Evolutionary conservation across 1,140 invertebrate species (phyloP).

Genomic region (Drosophila biarmipes): DNA sequence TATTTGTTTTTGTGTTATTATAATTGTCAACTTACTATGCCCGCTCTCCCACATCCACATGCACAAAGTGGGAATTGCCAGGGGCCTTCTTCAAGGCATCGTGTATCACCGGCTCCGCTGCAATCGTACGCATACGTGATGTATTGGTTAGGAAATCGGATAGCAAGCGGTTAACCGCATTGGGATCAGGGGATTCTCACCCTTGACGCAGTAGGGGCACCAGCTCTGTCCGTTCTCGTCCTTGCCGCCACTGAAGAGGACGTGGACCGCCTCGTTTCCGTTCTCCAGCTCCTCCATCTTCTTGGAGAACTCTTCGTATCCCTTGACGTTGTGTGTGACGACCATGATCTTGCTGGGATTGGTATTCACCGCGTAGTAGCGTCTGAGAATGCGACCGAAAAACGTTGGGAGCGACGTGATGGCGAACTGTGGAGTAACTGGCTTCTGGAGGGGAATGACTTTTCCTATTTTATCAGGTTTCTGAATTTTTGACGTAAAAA

Average conservation of each 20-base stretch:
- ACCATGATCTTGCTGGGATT: constrained; percentile 85
- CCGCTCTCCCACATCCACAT: constrained; percentile 90
- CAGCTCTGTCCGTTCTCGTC: constrained; percentile 88
- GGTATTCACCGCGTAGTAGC: constrained; percentile 40
- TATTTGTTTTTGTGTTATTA: not conserved
- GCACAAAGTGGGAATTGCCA: constrained; percentile 87
- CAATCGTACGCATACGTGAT: constrained; percentile 33
- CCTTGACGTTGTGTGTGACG: constrained; percentile 85
- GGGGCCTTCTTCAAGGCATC: constrained; percentile 86
- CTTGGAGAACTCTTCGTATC: constrained; percentile 87
- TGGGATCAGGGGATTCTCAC: constrained; percentile 74
- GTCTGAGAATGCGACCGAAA: constrained; percentile 42
- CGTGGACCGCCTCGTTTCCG: constrained; percentile 85
- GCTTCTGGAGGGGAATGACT: constrained; percentile 6
- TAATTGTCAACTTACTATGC: constrained; percentile 70
- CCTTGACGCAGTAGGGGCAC: constrained; percentile 91
- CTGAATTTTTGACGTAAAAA: constrained; percentile 6
- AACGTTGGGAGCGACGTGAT: constrained; percentile 60
- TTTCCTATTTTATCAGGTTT: constrained; percentile 18
- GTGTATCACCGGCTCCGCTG: constrained; percentile 88
- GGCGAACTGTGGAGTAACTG: constrained; percentile 49
- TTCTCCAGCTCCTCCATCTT: constrained; percentile 85
- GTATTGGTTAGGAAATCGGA: constrained; percentile 12
- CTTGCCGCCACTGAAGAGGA: constrained; percentile 89
- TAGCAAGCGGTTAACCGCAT: constrained; percentile 19